Percentiles rank a stretch among this genome's conserved stretches.
Conservation (phyloP, 2,888 invertebrate species). For the Cryptus armator region DNA sequence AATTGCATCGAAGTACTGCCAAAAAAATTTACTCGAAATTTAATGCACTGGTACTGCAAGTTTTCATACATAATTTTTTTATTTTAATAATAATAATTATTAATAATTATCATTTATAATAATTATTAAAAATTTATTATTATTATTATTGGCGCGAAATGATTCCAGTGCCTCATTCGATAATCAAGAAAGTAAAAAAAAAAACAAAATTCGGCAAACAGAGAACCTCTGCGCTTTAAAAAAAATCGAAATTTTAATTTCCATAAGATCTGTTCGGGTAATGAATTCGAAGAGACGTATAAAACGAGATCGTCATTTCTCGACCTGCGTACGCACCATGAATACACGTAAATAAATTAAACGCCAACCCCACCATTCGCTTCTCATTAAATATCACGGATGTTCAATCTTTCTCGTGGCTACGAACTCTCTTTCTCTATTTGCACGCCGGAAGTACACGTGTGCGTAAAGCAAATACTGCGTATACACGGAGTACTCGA, state of each 20-base stretch:
- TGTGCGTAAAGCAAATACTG: constrained; percentile 1
- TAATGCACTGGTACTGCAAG: no score
- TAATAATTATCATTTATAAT: no score
- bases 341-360: constrained; percentile 42
- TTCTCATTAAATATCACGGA: constrained; percentile 47
- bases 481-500: not conserved
- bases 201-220: no score
- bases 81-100: no score
- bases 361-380: constrained; percentile 22
- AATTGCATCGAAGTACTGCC: no score
- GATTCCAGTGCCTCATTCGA: no score
- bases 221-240: not conserved
- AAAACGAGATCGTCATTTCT: not conserved
- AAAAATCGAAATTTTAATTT: not conserved
- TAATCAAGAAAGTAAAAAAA: no score
- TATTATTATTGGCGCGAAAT: no score
- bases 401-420: constrained; percentile 15
- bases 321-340: not conserved
- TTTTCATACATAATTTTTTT: no score
- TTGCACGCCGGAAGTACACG: constrained; percentile 14
- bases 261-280: not conserved
- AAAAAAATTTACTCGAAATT: no score
- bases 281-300: not conserved
- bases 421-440: not conserved
- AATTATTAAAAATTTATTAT: no score